Evolutionary conservation across 2,113 vertebrate species (phyloP).

Genomic region (Thomomys bottae): DNA sequence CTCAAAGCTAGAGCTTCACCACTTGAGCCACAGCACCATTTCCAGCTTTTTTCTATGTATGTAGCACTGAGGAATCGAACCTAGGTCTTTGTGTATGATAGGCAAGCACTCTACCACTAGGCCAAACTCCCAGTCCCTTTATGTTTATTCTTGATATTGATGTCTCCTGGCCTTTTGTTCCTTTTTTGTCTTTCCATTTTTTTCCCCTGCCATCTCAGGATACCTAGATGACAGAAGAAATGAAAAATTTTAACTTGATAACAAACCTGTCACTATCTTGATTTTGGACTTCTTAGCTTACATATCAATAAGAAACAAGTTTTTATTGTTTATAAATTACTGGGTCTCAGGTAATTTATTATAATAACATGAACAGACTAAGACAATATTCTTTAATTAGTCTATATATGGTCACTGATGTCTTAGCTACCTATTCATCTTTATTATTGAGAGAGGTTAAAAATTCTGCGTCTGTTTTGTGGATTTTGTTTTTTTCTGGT

Average conservation of each 20-base stretch:
- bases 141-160: not conserved
- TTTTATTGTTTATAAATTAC: not conserved
- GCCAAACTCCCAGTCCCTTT: too few species aligned
- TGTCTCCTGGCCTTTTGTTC: not conserved
- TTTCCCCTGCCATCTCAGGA: not conserved
- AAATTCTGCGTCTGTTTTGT: not conserved
- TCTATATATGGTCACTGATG: not conserved
- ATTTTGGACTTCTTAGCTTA: not conserved
- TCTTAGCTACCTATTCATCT: not conserved
- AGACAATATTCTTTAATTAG: not conserved
- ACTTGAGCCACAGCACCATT: too few species aligned
- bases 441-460: not conserved
- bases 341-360: not conserved
- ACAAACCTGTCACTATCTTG: not conserved
- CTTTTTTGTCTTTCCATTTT: too few species aligned
- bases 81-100: too few species aligned
- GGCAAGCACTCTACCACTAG: too few species aligned
- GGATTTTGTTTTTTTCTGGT: not conserved
- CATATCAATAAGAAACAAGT: not conserved
- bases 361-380: not conserved
- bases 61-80: too few species aligned
- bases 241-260: too few species aligned
- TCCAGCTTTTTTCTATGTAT: too few species aligned
- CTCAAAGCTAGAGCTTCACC: too few species aligned
- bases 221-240: not conserved